A percentile compares a stretch with the other conserved stretches of the same genome.
These are phyloP conservation scores for Halesus radiatus DNA, from an alignment of 1,140 invertebrate species.

Conservation along the genomic window DNA sequence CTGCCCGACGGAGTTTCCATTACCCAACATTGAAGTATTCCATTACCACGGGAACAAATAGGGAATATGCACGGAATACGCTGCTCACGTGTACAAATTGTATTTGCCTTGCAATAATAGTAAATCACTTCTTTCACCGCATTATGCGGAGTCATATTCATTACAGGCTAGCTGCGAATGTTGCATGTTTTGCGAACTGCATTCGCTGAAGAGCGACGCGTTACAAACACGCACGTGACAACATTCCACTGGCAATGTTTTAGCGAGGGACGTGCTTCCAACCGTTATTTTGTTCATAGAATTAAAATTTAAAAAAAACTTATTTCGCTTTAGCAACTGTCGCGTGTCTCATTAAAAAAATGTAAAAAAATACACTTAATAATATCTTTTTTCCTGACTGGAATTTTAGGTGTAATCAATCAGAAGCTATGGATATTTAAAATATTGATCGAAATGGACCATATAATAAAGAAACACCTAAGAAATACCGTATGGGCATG, in stretches of 20 bases:
- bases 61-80: neutral
- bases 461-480: too few species aligned
- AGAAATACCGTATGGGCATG: too few species aligned
- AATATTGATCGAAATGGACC: too few species aligned
- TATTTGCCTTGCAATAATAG: conserved; percentile 4
- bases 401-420: too few species aligned
- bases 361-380: too few species aligned
- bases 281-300: neutral
- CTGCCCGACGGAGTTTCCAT: too few species aligned
- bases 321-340: too few species aligned
- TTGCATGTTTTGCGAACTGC: neutral
- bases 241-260: neutral
- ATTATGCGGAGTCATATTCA: neutral
- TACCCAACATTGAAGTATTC: neutral
- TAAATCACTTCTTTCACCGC: conserved; percentile 8
- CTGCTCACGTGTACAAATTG: neutral
- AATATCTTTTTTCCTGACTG: too few species aligned
- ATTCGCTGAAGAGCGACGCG: neutral
- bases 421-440: too few species aligned
- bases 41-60: neutral
- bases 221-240: neutral
- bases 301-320: too few species aligned
- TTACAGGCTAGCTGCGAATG: neutral
- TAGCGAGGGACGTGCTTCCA: neutral
- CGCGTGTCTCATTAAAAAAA: too few species aligned